These are phyloP conservation scores for Scytalopus superciliaris DNA, from an alignment of 2,113 vertebrate genomes.

Conservation along the genomic window DNA sequence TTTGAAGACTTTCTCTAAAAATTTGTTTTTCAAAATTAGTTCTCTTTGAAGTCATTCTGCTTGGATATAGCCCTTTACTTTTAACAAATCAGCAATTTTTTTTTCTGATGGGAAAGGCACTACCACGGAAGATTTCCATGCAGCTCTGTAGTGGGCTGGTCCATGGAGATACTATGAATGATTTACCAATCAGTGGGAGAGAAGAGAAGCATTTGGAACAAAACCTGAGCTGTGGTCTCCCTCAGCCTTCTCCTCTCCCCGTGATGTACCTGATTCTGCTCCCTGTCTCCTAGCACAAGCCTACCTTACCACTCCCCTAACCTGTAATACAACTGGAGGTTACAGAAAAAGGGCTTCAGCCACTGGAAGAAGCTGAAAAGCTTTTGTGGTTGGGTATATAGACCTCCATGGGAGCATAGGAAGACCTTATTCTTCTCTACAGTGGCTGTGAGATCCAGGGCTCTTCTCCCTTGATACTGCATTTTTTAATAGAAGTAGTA, in stretches of 20 bases:
- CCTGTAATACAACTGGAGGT: background rate
- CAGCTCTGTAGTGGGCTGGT: background rate
- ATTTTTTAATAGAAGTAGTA: background rate
- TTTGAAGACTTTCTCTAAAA: background rate
- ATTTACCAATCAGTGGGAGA: background rate
- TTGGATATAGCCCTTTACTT: background rate
- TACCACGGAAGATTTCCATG: background rate
- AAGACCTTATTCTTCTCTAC: background rate
- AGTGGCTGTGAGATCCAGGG: background rate
- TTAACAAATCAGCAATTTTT: background rate
- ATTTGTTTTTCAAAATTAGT: background rate
- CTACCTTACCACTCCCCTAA: background rate
- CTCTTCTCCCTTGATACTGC: background rate
- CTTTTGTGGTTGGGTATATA: background rate
- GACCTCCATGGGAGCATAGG: background rate
- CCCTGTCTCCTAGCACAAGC: background rate
- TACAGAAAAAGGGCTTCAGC: background rate
- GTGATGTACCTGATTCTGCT: background rate
- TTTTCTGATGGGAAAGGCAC: background rate
- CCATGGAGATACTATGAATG: background rate
- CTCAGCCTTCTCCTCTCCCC: background rate
- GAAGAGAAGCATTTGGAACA: background rate
- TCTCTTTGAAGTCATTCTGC: background rate
- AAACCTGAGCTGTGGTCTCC: background rate
- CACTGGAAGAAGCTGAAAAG: background rate